Base-by-base conservation (phyloP, 1,140 invertebrate genomes). In the Drosophila albomicans region DNA sequence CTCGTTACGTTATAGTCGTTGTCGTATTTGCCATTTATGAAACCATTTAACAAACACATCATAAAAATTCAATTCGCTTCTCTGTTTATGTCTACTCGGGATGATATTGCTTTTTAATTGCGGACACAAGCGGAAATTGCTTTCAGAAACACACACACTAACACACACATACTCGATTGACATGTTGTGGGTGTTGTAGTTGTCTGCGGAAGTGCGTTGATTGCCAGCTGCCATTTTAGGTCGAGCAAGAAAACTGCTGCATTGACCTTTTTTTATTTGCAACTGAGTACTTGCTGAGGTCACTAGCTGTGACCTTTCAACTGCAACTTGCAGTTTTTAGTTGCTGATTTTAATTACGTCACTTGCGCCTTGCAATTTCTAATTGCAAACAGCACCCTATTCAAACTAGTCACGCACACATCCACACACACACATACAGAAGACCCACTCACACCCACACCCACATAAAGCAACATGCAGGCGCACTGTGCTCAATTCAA, bases 51-150 rank as follows among this genome's bases (percentile, higher is more conserved):
- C 85, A 89, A 85, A 79, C 85, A 89, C 85, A 81, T 89, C 81
- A 89, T 89, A 81, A 89, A 90, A 89, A 85, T 89, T 85, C 85
- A 86, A 86, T 86, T 86, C 71, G 71, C 81, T 79, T 75, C 81
- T 79, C 67, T 85, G 85, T 76, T 88, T 81, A 85, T 75, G 81
- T 89, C 78, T 79, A 66, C 81, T 82, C 68, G 62, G 75, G 45
- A 75, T 81, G 85, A 89, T 89, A 89, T 89, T 89, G 85, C 85
- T 89, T 89, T 89, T 89, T 89, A 89, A 89, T 89, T 89, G 86
- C 85, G 85, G 85, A 89, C 85, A 81, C 81, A 79, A 81, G 85
- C 85, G 85, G 85, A 88, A 88, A 88, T 88, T 88, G 85, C 85
- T 88, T 88, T 89, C 74, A 73, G 64, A 85, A 57, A 65, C 74